Evolutionary conservation across 1,140 invertebrate genomes (phyloP).

Genomic region (Drosophila kurseongensis): DNA sequence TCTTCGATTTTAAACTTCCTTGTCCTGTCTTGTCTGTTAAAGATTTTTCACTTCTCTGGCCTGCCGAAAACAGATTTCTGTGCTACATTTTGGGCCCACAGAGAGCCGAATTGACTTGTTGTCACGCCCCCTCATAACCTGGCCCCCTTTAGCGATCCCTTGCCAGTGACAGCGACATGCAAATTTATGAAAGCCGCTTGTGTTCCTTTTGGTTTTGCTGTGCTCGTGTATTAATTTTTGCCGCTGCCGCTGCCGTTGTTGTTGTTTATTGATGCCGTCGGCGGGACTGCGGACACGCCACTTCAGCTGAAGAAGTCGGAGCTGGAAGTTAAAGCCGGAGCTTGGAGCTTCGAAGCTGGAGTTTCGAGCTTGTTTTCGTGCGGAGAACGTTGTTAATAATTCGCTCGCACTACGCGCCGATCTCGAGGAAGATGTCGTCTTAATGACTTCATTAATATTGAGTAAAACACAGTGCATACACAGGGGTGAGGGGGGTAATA

Average conservation of each 20-base stretch:
- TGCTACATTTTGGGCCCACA: constrained; percentile 59
- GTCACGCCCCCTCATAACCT: constrained; percentile 72
- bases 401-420: constrained; percentile 80
- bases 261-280: constrained; percentile 57
- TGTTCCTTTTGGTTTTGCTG: constrained; percentile 56
- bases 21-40: constrained; percentile 18
- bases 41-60: constrained; percentile 42
- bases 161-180: constrained; percentile 65
- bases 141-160: constrained; percentile 22
- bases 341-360: background rate
- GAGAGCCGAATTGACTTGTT: constrained; percentile 74
- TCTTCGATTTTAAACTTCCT: background rate
- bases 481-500: constrained; percentile 5
- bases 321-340: constrained; percentile 15
- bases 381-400: constrained; percentile 76
- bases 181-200: constrained; percentile 81
- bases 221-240: constrained; percentile 71
- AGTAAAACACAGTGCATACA: constrained; percentile 76
- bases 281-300: constrained; percentile 35
- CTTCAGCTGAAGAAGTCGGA: constrained; percentile 5
- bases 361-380: constrained; percentile 71
- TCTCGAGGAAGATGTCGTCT: constrained; percentile 78
- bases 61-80: constrained; percentile 51
- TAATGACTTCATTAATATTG: constrained; percentile 83
- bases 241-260: constrained; percentile 22